Evolutionary conservation across 2,113 vertebrate species (phyloP), one percentile per base, ranked within the genome.

Genomic region (Chunga burmeisteri): DNA sequence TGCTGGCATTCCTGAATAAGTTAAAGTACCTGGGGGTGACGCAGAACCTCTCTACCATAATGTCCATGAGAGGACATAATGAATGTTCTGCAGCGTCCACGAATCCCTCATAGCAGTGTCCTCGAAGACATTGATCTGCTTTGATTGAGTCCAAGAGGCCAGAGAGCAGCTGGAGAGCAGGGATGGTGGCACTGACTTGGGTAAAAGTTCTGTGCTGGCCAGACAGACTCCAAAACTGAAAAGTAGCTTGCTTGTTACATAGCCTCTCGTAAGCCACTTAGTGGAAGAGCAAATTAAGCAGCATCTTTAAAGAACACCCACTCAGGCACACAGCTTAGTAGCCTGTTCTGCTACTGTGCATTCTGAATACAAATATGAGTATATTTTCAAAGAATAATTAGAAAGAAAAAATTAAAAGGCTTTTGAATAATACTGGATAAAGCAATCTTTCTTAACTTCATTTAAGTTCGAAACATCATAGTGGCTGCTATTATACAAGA

Each of bases 341-440:
- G 50, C 42, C 63, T 1, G 1, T 49, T 89, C 29, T 87, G 38
- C 36, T 87, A 49, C 50, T 2, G 3, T 86, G 38, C 29, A 27
- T 87, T 77, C 62, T 70, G 38, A 87, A 86, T 12, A 72, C 53
- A 81, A 65, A 29, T 82, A 82, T 18, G 66, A n/a, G 53, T 72
- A 5, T 32, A 30, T 72, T 80, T 93, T 79, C 73, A 91, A 63
- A 88, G 66, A 82, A 25, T 42, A 96, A 81, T 81, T 81, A 79
- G 16, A 61, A 85, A 29, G 16, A 55, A 53, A 88, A 81, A 59
- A 65, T n/a, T 53, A 72, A 91, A 87, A 91, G 71, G 5, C 75
- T 91, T 80, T 91, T 80, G 59, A 91, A 44, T 92, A 94, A 93
- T 88, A 56, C 82, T 11, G 0, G 36, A 74, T 79, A 83, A 94